Conservation (phyloP, 2,888 invertebrate genomes). For the Adelphocoris suturalis region DNA sequence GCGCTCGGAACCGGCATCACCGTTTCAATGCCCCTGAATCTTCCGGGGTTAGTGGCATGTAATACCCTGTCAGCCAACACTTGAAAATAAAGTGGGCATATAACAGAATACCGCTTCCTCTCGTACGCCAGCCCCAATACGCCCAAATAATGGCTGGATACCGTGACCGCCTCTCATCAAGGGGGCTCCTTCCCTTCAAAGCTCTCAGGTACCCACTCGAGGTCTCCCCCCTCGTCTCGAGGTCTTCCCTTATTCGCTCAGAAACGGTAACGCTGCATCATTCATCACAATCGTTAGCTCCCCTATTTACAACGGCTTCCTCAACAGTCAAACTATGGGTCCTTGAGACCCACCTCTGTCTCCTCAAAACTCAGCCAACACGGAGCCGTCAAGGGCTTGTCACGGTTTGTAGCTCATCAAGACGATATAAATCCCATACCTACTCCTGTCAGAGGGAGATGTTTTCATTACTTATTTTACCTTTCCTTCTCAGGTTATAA, state of each 20-base stretch:
- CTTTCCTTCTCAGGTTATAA: background rate
- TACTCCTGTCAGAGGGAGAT: background rate
- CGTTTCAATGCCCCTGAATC: no score
- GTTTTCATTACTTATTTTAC: slow-evolving; percentile 28
- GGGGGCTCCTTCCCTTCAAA: background rate
- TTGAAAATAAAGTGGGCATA: slow-evolving; percentile 19
- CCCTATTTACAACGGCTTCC: slow-evolving; percentile 44
- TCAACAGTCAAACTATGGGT: slow-evolving; percentile 35
- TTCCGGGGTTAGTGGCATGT: no score
- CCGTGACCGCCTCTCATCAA: slow-evolving; percentile 28
- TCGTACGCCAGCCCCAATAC: background rate
- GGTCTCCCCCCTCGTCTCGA: slow-evolving; percentile 2
- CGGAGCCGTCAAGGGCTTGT: slow-evolving; percentile 40
- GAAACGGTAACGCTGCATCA: slow-evolving; percentile 40
- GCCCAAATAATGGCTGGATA: slow-evolving; percentile 20
- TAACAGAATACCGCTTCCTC: background rate
- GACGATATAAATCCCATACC: background rate
- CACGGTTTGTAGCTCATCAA: slow-evolving; percentile 3
- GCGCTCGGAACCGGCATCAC: no score
- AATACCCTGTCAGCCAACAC: background rate
- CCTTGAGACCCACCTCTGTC: background rate
- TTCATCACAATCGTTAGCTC: slow-evolving; percentile 50
- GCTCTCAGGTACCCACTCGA: slow-evolving; percentile 2
- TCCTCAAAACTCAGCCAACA: slow-evolving; percentile 24
- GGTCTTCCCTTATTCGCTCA: background rate